phyloP scores from a whole-genome alignment of 2,888 invertebrate species.

The Himalopsyche kuldschensis region DNA sequence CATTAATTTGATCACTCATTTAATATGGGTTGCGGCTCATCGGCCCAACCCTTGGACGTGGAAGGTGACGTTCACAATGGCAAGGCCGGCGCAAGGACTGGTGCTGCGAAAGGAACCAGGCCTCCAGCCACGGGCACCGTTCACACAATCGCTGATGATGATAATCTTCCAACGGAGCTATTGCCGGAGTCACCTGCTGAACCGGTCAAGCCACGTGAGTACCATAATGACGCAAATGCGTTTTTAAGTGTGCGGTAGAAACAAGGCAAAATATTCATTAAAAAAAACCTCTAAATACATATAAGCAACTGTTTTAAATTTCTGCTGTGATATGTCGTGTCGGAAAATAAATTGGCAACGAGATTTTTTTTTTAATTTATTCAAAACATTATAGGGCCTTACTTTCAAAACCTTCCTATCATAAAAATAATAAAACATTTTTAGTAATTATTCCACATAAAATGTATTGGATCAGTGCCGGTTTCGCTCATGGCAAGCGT shows the following conservation, averaged over 20 bases:
- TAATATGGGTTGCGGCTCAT: constrained; percentile 37
- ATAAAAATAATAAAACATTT: too few species aligned
- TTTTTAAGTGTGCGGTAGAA: not conserved
- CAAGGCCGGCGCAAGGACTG: not conserved
- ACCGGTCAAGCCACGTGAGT: constrained; percentile 50
- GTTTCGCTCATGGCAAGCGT: too few species aligned
- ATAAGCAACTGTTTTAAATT: not conserved
- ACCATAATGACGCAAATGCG: not conserved
- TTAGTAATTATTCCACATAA: too few species aligned
- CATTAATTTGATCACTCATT: too few species aligned
- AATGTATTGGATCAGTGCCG: too few species aligned
- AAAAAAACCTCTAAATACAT: too few species aligned
- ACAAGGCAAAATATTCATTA: too few species aligned
- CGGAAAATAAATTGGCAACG: not conserved
- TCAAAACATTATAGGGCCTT: too few species aligned
- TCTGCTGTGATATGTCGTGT: not conserved
- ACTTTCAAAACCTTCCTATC: too few species aligned
- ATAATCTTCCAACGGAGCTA: constrained; percentile 51
- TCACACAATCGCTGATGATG: not conserved
- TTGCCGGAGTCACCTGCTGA: constrained; percentile 52
- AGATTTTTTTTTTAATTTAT: too few species aligned
- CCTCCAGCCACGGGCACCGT: constrained; percentile 24
- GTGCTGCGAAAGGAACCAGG: constrained; percentile 30
- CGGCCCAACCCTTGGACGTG: constrained; percentile 20
- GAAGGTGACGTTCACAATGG: constrained; percentile 24